Evolutionary conservation across 2,888 invertebrate genomes (phyloP).

Genomic region (Noctua comes): DNA sequence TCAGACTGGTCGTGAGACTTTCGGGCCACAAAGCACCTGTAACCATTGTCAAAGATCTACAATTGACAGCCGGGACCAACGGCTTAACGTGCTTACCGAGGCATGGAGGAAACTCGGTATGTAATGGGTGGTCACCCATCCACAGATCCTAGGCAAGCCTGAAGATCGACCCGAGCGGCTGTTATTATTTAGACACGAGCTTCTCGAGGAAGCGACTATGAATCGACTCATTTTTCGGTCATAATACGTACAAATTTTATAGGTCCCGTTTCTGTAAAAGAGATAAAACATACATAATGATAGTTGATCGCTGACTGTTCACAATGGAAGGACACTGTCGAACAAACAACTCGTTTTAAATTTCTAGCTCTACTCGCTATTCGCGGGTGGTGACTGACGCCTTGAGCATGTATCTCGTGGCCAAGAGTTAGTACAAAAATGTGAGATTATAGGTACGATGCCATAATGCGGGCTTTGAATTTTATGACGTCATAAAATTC

Average conservation of each 20-base stretch:
- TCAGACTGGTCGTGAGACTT: no score
- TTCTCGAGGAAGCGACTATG: no score
- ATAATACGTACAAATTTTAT: neutral
- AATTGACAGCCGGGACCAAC: no score
- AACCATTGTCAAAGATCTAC: no score
- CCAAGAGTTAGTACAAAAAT: constrained; percentile 20
- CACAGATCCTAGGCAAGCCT: neutral
- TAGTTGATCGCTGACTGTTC: neutral
- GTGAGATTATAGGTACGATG: constrained; percentile 19
- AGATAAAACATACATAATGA: neutral
- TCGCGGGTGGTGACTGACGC: neutral
- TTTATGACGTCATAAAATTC: constrained; percentile 58
- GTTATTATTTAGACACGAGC: no score
- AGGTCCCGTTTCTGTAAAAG: neutral
- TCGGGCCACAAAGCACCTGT: no score
- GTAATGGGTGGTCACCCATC: no score
- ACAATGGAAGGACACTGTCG: neutral
- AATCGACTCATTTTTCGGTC: neutral
- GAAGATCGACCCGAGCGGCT: no score
- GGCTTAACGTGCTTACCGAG: no score
- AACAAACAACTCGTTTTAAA: neutral
- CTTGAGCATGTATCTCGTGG: neutral
- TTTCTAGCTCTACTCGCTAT: neutral
- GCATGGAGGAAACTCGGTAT: no score
- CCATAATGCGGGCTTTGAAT: constrained; percentile 42